These are phyloP conservation scores for Hypothenemus hampei DNA, from an alignment of 1,140 invertebrate genomes.

Conservation along the genomic window DNA sequence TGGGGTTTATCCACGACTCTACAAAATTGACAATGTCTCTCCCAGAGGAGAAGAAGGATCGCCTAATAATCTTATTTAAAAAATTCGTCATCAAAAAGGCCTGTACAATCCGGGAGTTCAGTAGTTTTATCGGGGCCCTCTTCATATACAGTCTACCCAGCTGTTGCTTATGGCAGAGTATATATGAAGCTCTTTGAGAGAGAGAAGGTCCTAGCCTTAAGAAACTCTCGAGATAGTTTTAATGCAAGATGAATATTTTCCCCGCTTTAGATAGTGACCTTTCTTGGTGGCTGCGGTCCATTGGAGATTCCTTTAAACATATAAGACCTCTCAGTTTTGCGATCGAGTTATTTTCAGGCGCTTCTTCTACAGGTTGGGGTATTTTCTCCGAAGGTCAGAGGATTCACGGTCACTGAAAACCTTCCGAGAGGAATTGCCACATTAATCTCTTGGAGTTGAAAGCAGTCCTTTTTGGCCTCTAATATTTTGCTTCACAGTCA, in stretches of 20 bases:
- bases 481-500: constrained; percentile 14
- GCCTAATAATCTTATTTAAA: too few relatives aligned
- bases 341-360: constrained; percentile 5
- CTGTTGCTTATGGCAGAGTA: constrained; percentile 24
- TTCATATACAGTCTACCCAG: background rate
- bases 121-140: too few relatives aligned
- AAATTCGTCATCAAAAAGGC: too few relatives aligned
- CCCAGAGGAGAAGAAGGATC: too few relatives aligned
- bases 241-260: constrained; percentile 1
- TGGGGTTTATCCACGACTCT: constrained; percentile 13
- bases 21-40: background rate
- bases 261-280: background rate
- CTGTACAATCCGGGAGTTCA: too few relatives aligned
- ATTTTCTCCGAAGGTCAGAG: background rate
- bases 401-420: constrained; percentile 11
- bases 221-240: background rate
- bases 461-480: constrained; percentile 7
- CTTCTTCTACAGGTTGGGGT: constrained; percentile 17
- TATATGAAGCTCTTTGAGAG: constrained; percentile 28
- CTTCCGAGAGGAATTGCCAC: constrained; percentile 10
- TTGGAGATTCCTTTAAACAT: background rate
- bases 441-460: constrained; percentile 22
- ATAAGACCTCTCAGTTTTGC: background rate
- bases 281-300: constrained; percentile 14
- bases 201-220: constrained; percentile 19